These are phyloP conservation scores for Tiphia femorata DNA, from an alignment of 2,888 invertebrate species.

Conservation along the genomic window DNA sequence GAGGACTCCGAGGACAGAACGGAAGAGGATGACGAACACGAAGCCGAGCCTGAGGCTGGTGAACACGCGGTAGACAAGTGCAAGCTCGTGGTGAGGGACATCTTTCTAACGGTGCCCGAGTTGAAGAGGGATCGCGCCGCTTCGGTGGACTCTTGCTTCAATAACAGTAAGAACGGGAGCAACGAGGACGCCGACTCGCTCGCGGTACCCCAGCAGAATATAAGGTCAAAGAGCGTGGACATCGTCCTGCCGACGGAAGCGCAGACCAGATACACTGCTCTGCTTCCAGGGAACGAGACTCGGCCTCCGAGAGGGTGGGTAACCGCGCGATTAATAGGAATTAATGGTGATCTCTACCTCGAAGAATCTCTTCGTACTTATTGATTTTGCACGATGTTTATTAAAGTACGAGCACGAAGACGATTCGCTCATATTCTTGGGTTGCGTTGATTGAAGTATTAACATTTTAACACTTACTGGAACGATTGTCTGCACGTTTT, in stretches of 20 bases:
- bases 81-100: conserved; percentile 75
- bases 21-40: conserved; percentile 29
- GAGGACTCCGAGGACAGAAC: conserved; percentile 21
- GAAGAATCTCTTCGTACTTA: too few species aligned
- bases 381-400: too few species aligned
- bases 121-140: conserved; percentile 87
- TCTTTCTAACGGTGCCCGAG: conserved; percentile 86
- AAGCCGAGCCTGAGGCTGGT: conserved; percentile 28
- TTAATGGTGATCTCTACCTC: too few species aligned
- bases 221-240: conserved; percentile 87
- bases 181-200: conserved; percentile 79
- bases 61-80: conserved; percentile 25
- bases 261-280: conserved; percentile 87
- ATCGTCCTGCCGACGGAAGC: conserved; percentile 89
- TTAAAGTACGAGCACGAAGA: too few species aligned
- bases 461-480: too few species aligned
- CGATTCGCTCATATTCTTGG: too few species aligned
- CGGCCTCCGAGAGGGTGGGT: conserved; percentile 69
- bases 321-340: too few species aligned
- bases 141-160: conserved; percentile 89
- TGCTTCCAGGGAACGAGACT: conserved; percentile 66
- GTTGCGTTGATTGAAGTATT: too few species aligned
- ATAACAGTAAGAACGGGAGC: conserved; percentile 79
- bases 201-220: conserved; percentile 79
- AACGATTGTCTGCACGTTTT: too few species aligned